phyloP scores from a whole-genome alignment of 2,113 vertebrate genomes.

The Dasypus novemcinctus region DNA sequence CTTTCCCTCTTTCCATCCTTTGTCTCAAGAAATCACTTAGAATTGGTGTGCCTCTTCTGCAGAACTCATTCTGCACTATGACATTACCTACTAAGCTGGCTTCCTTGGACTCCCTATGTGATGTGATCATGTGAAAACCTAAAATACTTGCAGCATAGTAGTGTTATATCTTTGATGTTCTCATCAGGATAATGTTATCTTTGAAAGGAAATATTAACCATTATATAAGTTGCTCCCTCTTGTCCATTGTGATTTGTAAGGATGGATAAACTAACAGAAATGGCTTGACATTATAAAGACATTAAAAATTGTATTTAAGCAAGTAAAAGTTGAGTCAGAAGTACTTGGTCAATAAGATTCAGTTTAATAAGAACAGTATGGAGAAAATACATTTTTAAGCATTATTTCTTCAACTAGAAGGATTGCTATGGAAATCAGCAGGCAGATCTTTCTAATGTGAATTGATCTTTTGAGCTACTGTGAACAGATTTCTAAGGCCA shows the following conservation, averaged over 20 bases:
- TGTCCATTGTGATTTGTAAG: conserved; percentile 60
- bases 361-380: conserved; percentile 49
- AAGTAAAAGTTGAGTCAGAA: conserved; percentile 53
- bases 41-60: not conserved
- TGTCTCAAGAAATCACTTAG: conserved; percentile 17
- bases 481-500: conserved; percentile 72
- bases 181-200: not conserved
- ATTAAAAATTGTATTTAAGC: conserved; percentile 47
- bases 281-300: conserved; percentile 54
- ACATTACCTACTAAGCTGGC: not conserved
- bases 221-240: not conserved
- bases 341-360: conserved; percentile 44
- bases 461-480: conserved; percentile 73
- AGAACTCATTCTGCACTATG: not conserved
- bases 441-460: conserved; percentile 56
- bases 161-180: not conserved
- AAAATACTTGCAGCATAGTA: not conserved
- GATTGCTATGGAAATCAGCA: conserved; percentile 69
- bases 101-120: not conserved
- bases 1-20: not conserved
- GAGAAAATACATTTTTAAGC: conserved; percentile 61
- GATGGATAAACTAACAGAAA: conserved; percentile 43
- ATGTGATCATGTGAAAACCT: not conserved
- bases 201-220: not conserved
- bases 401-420: conserved; percentile 67